Evolutionary conservation across 1,140 invertebrate genomes (phyloP).

Genomic region (Trichonephila clavata): DNA sequence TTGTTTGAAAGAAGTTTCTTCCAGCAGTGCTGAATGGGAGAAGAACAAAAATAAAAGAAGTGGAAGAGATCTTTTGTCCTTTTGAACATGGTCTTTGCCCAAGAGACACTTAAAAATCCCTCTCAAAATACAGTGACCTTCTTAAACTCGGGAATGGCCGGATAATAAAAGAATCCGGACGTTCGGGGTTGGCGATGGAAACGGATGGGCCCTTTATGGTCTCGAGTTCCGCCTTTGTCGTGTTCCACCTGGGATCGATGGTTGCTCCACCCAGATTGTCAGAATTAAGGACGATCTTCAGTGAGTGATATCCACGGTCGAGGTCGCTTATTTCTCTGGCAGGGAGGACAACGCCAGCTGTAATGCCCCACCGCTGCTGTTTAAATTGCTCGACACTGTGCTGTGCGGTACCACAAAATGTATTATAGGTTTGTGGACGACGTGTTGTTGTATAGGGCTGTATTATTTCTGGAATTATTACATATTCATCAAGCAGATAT

Average conservation of each 20-base stretch:
- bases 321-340: constrained; percentile 71
- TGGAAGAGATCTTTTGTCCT: constrained; percentile 19
- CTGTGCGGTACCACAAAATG: background rate
- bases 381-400: constrained; percentile 31
- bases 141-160: constrained; percentile 35
- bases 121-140: constrained; percentile 47
- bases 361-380: constrained; percentile 2
- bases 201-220: constrained; percentile 70
- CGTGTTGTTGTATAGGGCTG: background rate
- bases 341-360: constrained; percentile 14
- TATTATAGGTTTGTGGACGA: background rate
- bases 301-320: constrained; percentile 64
- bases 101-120: constrained; percentile 52
- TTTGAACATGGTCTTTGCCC: constrained; percentile 31
- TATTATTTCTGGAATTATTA: background rate
- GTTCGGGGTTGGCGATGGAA: constrained; percentile 18
- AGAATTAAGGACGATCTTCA: constrained; percentile 59
- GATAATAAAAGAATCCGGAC: constrained; percentile 58
- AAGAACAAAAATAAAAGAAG: constrained; percentile 11
- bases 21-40: background rate
- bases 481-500: background rate
- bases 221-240: constrained; percentile 72
- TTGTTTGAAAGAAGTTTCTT: background rate
- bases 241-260: constrained; percentile 70
- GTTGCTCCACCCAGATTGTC: constrained; percentile 67